Base-by-base conservation (phyloP, 2,888 invertebrate species). In the Labia minor region DNA sequence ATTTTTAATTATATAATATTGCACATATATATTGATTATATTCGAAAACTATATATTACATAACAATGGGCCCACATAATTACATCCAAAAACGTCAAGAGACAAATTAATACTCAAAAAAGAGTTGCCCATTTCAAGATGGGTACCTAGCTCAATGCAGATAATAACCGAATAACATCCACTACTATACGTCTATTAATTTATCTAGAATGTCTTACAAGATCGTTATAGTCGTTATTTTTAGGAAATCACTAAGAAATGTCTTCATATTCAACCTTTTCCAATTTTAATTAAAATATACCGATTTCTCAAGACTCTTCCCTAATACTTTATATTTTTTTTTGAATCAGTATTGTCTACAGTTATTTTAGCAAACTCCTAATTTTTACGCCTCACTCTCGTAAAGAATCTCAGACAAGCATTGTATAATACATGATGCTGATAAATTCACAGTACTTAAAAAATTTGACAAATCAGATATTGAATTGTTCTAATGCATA, bases 1-100 rank as follows among this genome's bases (percentile, higher is more conserved):
- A 21, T 64, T 26, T 21, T 26, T 26, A 64, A 10, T 64, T 16
- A 19, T 26, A 64, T 64, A 64, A 10, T 64, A 62, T 19, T 64
- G 64, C 33, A 64, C 64, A 64, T 64, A 33, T n/a, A n/a, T 33
- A 64, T 26, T 64, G 26, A 64, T 64, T 64, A 21, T 26, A 26
- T 64, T 26, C 26, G 33, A 21, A 64, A 26, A 64, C 21, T 26
- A 64, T 64, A 64, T 64, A 64, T 64, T 64, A 21, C 18, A 21
- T 21, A 33, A 21, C 21, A 33, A 19, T 26, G 33, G 33, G 19
- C 33, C 18, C 18, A 26, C 64, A 64, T 64, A 18, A 21, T 63
- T 49, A 49, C 49, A 49, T 49, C 14, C 49, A 49, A 49, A n/a
- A 49, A 49, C 49, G 49, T 49, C 49, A 49, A 49, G 49, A 49